phyloP scores from a whole-genome alignment of 35 echinoderm and acorn worm genomes.

The Amphiura filiformis region DNA sequence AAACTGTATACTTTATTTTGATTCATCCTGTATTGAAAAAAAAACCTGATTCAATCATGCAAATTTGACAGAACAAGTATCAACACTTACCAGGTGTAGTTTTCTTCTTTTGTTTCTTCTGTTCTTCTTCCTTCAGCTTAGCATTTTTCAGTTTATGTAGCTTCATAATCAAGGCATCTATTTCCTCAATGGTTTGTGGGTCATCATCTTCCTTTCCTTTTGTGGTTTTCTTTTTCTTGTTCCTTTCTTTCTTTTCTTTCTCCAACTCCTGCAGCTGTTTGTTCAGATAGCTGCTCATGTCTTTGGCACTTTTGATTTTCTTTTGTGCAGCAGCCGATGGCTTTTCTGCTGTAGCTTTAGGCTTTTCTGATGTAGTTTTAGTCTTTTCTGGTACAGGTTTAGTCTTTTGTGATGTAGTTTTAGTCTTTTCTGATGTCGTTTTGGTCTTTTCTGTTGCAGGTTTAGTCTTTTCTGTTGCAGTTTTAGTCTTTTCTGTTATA shows the following conservation, averaged over 20 bases:
- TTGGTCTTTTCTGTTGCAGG: constrained; percentile 20
- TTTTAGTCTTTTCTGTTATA: not conserved
- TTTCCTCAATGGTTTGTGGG: constrained; percentile 1
- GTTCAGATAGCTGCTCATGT: constrained; percentile 36
- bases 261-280: constrained; percentile 17
- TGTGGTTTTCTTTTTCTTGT: not conserved
- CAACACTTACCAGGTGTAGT: not conserved
- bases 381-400: too few relatives aligned
- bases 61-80: too few relatives aligned
- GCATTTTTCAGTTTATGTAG: not conserved
- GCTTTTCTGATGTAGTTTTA: not conserved
- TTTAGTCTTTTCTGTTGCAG: not conserved
- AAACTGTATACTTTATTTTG: too few relatives aligned
- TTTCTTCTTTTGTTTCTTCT: not conserved
- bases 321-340: not conserved
- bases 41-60: too few relatives aligned
- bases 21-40: too few relatives aligned
- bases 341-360: not conserved
- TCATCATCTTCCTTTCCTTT: not conserved
- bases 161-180: not conserved
- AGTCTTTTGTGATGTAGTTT: too few relatives aligned
- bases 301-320: constrained; percentile 18
- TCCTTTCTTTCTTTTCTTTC: constrained; percentile 3
- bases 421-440: too few relatives aligned
- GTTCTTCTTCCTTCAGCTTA: not conserved